Conservation (phyloP, 2,888 invertebrate genomes). For the Antitype chi region DNA sequence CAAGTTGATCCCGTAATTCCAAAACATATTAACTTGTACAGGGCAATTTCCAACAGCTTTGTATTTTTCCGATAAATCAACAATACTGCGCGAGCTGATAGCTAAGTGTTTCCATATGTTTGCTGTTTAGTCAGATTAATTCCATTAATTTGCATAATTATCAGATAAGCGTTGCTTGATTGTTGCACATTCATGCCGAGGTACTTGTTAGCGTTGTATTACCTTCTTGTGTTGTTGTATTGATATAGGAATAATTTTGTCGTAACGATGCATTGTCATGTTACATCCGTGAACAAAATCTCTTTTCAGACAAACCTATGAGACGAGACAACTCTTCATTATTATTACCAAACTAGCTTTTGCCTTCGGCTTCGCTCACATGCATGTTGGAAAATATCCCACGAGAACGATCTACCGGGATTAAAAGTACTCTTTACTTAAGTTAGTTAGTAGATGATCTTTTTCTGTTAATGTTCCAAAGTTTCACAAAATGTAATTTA, state of each 20-base stretch:
- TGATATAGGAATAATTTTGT: too few relatives aligned
- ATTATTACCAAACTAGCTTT: too few relatives aligned
- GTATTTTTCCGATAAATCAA: background rate
- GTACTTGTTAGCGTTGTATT: background rate
- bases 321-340: too few relatives aligned
- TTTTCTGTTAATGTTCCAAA: too few relatives aligned
- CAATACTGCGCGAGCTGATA: background rate
- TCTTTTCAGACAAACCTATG: background rate
- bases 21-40: background rate
- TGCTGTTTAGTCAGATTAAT: constrained; percentile 10
- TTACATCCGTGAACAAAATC: background rate
- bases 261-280: background rate
- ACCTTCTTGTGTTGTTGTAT: too few relatives aligned
- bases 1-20: background rate
- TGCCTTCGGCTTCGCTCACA: too few relatives aligned
- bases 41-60: background rate
- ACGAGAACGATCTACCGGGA: too few relatives aligned
- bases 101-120: background rate
- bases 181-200: background rate
- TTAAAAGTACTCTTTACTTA: too few relatives aligned
- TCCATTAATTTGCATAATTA: constrained; percentile 13
- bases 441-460: too few relatives aligned
- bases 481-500: too few relatives aligned
- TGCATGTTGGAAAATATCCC: too few relatives aligned
- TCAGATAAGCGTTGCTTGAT: constrained; percentile 1